Base-by-base conservation (phyloP, 2,797 vertebrate genomes). In the Ptychadena robeensis region DNA sequence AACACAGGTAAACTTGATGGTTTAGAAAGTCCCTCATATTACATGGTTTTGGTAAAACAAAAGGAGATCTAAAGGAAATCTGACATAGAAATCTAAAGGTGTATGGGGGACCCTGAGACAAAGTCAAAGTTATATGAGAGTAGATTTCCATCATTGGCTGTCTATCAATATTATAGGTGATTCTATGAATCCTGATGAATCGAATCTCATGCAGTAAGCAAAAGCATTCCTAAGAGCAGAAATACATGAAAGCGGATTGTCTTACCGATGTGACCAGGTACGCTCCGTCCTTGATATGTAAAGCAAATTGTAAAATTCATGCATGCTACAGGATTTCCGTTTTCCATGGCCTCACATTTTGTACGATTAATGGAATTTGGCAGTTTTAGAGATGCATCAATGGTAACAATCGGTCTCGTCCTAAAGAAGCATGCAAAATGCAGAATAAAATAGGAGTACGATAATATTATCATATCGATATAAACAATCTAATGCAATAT, bases 331-430 rank as follows among this genome's bases (percentile, higher is more conserved):
- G 94, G 94, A 69, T 91, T 87, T 28, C 92, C 93, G 78, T 95
- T 94, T 73, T 96, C 94, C 27, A 53, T 5, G 82, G 97, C 98
- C 78, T 93, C 89, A 53, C 90, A 87, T 85, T 92, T 87, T 32
- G 88, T 94, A 78, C 91, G 93, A 82, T 98, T 96, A 82, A 99
- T 89, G 80, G 93, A 92, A 79, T 90, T 88, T 2, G 95, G 94
- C 85, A 98, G 91, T 9, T 86, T 85, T 88, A 99, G 89, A 37
- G 87, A 93, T 14, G 93, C 95, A 83, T 96, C 92, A 63, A 98
- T 94, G 87, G 93, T 94, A 86, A 99, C 89, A 73, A 98, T 95
- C 0, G 97, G 96, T 79, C 96, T 96, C 69, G 97, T 95, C 92
- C 98, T 99, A 86, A 63, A 74, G 84, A 88, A 68, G 80, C 87